Evolutionary conservation across 2,888 invertebrate species (phyloP).

Genomic region (Xiphydria camelus): DNA sequence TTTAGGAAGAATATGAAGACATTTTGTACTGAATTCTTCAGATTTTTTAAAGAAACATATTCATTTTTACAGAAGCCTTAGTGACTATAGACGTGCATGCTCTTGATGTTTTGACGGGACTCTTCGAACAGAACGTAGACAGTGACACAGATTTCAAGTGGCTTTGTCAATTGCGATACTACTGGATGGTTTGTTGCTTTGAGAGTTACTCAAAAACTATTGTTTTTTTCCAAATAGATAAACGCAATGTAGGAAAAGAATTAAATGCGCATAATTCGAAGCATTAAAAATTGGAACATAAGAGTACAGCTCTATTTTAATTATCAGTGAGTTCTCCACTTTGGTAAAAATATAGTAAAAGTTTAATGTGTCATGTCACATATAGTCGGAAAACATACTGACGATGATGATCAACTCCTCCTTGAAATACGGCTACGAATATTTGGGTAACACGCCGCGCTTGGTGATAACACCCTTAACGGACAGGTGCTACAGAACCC

Average conservation of each 20-base stretch:
- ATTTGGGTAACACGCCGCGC: slow-evolving; percentile 85
- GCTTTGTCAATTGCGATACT: slow-evolving; percentile 85
- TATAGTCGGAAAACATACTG: slow-evolving; percentile 56
- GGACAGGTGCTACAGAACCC: slow-evolving; percentile 79
- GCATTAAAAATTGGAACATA: too few relatives aligned
- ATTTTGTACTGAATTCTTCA: too few relatives aligned
- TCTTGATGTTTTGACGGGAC: slow-evolving; percentile 77
- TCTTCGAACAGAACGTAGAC: slow-evolving; percentile 68
- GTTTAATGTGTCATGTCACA: neutral
- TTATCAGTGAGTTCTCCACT: neutral
- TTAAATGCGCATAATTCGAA: too few relatives aligned
- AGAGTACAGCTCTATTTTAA: too few relatives aligned
- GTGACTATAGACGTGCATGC: slow-evolving; percentile 94
- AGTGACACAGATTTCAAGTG: slow-evolving; percentile 86
- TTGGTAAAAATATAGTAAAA: neutral
- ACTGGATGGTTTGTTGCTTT: slow-evolving; percentile 76
- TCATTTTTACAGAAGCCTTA: slow-evolving; percentile 70
- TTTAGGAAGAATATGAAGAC: too few relatives aligned
- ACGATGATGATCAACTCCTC: slow-evolving; percentile 66
- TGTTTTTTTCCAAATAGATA: too few relatives aligned
- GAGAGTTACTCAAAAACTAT: too few relatives aligned
- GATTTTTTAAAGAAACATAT: neutral
- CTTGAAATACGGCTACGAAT: slow-evolving; percentile 78
- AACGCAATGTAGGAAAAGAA: too few relatives aligned
- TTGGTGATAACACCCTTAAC: slow-evolving; percentile 93